Base-by-base conservation (phyloP, 2,113 vertebrate species). In the Archocentrus centrarchus region DNA sequence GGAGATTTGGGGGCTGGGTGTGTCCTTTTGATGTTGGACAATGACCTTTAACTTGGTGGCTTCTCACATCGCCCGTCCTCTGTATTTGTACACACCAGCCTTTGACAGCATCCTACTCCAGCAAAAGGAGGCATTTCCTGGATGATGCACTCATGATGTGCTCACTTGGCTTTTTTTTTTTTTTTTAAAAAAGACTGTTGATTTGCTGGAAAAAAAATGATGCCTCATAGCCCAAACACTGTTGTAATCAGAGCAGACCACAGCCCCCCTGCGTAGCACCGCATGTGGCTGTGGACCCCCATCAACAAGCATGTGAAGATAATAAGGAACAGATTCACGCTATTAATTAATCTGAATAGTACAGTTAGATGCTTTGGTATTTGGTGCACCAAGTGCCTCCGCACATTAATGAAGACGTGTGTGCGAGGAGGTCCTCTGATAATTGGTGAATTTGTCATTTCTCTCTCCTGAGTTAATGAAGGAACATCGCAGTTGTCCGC, bases 1-100 rank as follows among this genome's bases (percentile, higher is more conserved):
- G 22, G 66, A 39, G 30, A 61, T 37, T 20, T 39, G 41, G 79
- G 59, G 80, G 47, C 10, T 44, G 78, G 77, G 41, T 15, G 57
- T 11, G 14, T 35, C 17, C 92, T 95, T 73, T 94, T 95, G 93
- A 95, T 93, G 92, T 86, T 80, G 83, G 93, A 94, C 93, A 93
- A 92, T 94, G 93, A 95, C 92, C 94, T 95, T 86, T 64, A 92
- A 94, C 93, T 93, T 95, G 92, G 89, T 90, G 64, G 75, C 86
- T 89, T 90, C 83, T 87, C 47, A 76, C 58, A 14, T 6, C 80
- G 44, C 59, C 61, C 22, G 80, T 70, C 81, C 80, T 86, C 59
- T 63, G 47, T 75, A 66, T 83, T 59, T 35, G 53, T 55, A 70
- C 80, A 83, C 66, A 64, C 15, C 55, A 79, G 27, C 20, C 63